phyloP scores from a whole-genome alignment of 1,140 invertebrate genomes.

The Triops longicaudatus region DNA sequence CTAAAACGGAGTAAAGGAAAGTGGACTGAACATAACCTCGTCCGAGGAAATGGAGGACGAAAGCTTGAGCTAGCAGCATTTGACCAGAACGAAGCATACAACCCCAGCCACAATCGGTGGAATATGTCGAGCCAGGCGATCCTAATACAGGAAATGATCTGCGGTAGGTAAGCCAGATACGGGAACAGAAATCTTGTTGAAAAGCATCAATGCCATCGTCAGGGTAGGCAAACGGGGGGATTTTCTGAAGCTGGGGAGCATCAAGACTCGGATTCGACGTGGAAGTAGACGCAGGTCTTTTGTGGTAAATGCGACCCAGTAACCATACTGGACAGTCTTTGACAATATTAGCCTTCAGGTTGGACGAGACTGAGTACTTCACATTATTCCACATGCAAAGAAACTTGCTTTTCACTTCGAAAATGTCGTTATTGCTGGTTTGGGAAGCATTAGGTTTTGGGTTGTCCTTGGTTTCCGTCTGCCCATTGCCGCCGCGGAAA shows the following conservation, averaged over 20 bases:
- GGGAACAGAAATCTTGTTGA: slow-evolving; percentile 63
- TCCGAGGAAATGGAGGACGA: slow-evolving; percentile 66
- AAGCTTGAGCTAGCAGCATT: slow-evolving; percentile 72
- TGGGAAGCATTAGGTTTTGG: background rate
- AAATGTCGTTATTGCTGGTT: slow-evolving; percentile 41
- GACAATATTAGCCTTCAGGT: slow-evolving; percentile 71
- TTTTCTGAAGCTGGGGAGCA: background rate
- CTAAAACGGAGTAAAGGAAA: no score
- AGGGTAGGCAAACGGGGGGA: slow-evolving; percentile 32
- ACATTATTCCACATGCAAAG: slow-evolving; percentile 83
- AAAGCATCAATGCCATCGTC: slow-evolving; percentile 58
- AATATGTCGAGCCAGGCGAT: slow-evolving; percentile 58
- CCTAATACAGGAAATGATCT: slow-evolving; percentile 63
- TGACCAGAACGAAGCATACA: slow-evolving; percentile 84
- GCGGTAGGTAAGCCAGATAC: slow-evolving; percentile 59
- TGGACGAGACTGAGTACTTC: slow-evolving; percentile 75
- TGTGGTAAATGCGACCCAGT: slow-evolving; percentile 69
- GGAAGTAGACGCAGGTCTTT: slow-evolving; percentile 44
- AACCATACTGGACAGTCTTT: slow-evolving; percentile 79
- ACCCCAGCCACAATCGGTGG: slow-evolving; percentile 77
- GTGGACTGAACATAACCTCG: slow-evolving; percentile 46
- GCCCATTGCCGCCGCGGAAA: no score
- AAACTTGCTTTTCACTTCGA: slow-evolving; percentile 69
- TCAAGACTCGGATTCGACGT: slow-evolving; percentile 15
- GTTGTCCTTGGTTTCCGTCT: no score